Conservation (phyloP, 2,888 invertebrate genomes). For the Andrena minutula region DNA sequence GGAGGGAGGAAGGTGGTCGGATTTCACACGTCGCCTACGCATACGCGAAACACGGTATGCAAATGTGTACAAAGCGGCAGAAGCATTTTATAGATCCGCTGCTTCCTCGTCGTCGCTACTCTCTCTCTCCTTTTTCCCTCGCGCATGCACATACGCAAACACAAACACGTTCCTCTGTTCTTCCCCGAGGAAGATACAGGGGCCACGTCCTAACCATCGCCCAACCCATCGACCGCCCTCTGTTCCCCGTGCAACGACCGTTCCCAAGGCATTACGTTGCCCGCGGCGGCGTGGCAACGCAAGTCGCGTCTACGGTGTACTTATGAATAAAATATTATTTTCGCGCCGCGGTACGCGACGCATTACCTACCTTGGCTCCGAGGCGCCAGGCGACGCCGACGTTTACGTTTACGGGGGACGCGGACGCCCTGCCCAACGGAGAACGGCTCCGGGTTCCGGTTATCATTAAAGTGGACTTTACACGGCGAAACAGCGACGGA, state of each 20-base stretch:
- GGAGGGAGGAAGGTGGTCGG: slow-evolving; percentile 58
- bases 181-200: slow-evolving; percentile 53
- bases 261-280: slow-evolving; percentile 71
- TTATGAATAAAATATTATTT: slow-evolving; percentile 78
- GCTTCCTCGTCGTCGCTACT: slow-evolving; percentile 14
- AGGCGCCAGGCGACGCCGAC: slow-evolving; percentile 4
- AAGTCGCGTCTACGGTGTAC: slow-evolving; percentile 67
- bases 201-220: slow-evolving; percentile 54
- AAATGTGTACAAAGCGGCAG: slow-evolving; percentile 79
- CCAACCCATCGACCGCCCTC: slow-evolving; percentile 62
- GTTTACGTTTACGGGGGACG: slow-evolving; percentile 35
- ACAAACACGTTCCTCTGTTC: slow-evolving; percentile 45
- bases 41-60: slow-evolving; percentile 75
- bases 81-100: slow-evolving; percentile 68
- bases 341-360: slow-evolving; percentile 54
- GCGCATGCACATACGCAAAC: slow-evolving; percentile 45
- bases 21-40: slow-evolving; percentile 74
- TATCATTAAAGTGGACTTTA: slow-evolving; percentile 39
- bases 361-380: background rate
- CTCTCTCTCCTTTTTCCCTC: slow-evolving; percentile 25
- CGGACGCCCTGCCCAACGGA: background rate
- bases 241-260: slow-evolving; percentile 53
- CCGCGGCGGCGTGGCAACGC: slow-evolving; percentile 67
- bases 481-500: slow-evolving; percentile 31
- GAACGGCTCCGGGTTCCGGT: background rate